Evolutionary conservation across 1,140 invertebrate species (phyloP), one percentile per base, ranked within the genome.

Genomic region (Pogonomyrmex barbatus): DNA sequence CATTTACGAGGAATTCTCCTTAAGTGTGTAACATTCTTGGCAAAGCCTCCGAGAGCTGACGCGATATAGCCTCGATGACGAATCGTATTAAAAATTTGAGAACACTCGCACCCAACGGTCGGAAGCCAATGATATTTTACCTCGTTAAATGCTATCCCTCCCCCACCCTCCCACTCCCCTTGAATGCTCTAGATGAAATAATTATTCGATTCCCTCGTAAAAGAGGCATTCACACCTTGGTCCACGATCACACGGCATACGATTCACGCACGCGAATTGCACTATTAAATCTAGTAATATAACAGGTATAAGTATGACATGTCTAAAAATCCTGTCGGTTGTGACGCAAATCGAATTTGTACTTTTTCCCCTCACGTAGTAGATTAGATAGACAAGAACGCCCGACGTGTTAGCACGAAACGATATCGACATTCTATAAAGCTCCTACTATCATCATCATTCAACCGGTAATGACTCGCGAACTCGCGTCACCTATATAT

Each of bases 271-370:
- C 93, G 90, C 93, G 91, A 68, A 93, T 94, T 93, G 93, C 93
- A 94, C 94, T 94, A 93, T 83, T 93, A 92, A 92, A 93, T 92
- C 93, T 94, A 93, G 93, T 90, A 92, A 94, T 93, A 94, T 94
- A 94, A 94, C 92, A 94, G 91, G 89, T 94, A 93, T 94, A 89
- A 91, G 90, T 93, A 91, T 91, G 92, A 94, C 93, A 87, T 93
- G 88, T 92, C 89, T 88, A 92, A 94, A 93, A 94, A 93, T 94
- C 90, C 91, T 93, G 91, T 93, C 90, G 90, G 92, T 93, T 93
- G 90, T 94, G 91, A 92, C 92, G 91, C 91, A 93, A 94, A 93
- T 93, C 89, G 93, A 94, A 94, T 94, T 94, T 94, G 94, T 94
- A 94, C 94, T 94, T 93, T 93, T 94, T 90, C 12, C 30, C 36